Evolutionary conservation across 2,888 invertebrate genomes (phyloP).

Genomic region (Acanthococcus lagerstroemiae): DNA sequence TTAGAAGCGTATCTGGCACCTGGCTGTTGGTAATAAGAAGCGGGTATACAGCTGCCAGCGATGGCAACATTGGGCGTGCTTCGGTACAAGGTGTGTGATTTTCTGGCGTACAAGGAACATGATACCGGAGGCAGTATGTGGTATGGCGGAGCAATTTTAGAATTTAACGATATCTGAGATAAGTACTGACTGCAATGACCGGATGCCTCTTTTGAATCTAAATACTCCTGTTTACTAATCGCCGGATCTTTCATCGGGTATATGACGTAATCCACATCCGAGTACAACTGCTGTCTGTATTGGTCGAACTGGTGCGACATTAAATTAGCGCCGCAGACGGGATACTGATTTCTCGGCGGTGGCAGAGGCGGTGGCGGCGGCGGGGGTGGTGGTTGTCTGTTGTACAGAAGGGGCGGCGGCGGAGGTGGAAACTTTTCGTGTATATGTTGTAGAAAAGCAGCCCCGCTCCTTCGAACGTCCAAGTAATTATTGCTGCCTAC

Average conservation of each 20-base stretch:
- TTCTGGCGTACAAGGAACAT: slow-evolving; percentile 48
- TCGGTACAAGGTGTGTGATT: slow-evolving; percentile 65
- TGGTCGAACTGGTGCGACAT: slow-evolving; percentile 58
- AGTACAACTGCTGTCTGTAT: slow-evolving; percentile 79
- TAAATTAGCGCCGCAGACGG: slow-evolving; percentile 1
- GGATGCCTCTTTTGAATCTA: slow-evolving; percentile 70
- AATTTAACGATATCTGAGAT: slow-evolving; percentile 16
- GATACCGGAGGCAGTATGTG: slow-evolving; percentile 32
- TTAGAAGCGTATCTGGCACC: slow-evolving; percentile 38
- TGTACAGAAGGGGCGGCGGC: slow-evolving; percentile 48
- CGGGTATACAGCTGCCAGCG: slow-evolving; percentile 36
- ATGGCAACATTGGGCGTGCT: slow-evolving; percentile 63
- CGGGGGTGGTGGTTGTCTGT: slow-evolving; percentile 43
- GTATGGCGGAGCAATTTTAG: slow-evolving; percentile 18
- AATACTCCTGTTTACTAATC: slow-evolving; percentile 80
- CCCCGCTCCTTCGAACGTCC: slow-evolving; percentile 49
- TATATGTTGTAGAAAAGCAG: slow-evolving; percentile 42
- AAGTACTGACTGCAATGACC: slow-evolving; percentile 31
- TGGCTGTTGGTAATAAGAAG: slow-evolving; percentile 30
- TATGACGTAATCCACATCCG: slow-evolving; percentile 84
- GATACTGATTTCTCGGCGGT: slow-evolving; percentile 42
- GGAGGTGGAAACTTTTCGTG: slow-evolving; percentile 46
- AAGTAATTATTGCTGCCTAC: slow-evolving; percentile 54
- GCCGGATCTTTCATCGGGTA: slow-evolving; percentile 83
- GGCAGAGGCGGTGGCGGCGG: slow-evolving; percentile 47